phyloP scores from a whole-genome alignment of 37 sponge, comb jelly and placozoan genomes.

The Dysidea cf. avara region DNA sequence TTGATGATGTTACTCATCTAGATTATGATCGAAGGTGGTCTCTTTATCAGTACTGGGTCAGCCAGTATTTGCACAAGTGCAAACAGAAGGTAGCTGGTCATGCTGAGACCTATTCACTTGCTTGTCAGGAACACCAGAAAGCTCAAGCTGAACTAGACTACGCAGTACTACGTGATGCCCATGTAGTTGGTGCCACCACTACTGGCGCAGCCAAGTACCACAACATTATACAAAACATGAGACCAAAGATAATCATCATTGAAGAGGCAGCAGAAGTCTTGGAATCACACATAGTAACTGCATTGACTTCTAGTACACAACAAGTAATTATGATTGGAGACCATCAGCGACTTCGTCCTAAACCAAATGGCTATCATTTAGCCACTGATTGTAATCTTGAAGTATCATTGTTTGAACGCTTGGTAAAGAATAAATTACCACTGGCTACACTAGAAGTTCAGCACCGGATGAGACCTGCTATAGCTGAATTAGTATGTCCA shows the following conservation, averaged over 20 bases:
- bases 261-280: conserved; percentile 98
- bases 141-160: conserved; percentile 39
- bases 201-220: conserved; percentile 90
- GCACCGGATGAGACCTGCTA: conserved; percentile 92
- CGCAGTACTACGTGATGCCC: conserved; percentile 42
- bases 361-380: conserved; percentile 67
- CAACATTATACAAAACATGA: conserved; percentile 47
- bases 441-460: conserved; percentile 62
- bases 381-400: conserved; percentile 61
- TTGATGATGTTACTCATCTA: conserved; percentile 31
- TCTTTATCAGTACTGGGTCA: conserved; percentile 68
- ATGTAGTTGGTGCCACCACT: conserved; percentile 91
- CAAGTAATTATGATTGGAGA: conserved; percentile 94
- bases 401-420: conserved; percentile 94
- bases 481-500: conserved; percentile 65
- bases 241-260: conserved; percentile 87
- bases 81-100: conserved; percentile 2
- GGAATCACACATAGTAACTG: conserved; percentile 87
- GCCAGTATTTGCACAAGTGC: conserved; percentile 8
- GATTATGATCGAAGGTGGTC: conserved; percentile 37
- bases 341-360: conserved; percentile 91
- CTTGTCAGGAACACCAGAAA: conserved; percentile 20
- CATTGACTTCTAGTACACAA: conserved; percentile 78
- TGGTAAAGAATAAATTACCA: conserved; percentile 40
- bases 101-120: conserved; percentile 29